A percentile compares a stretch with the other conserved stretches of the same genome.
Conservation (phyloP, 2,797 vertebrate species). For the Onychomys torridus region DNA sequence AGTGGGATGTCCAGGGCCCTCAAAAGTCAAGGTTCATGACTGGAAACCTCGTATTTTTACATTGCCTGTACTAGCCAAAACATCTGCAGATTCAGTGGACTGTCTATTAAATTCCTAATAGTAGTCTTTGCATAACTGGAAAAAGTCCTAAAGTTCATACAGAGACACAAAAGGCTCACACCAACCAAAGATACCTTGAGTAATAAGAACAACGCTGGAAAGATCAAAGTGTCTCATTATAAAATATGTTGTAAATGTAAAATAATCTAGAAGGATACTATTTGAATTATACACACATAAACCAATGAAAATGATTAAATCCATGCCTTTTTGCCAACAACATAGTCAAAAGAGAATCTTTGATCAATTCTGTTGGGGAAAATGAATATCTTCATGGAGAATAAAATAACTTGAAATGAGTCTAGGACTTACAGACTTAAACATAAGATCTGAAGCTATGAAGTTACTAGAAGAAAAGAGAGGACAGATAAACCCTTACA, state of each 20-base stretch:
- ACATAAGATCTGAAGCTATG: background rate
- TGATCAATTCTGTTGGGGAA: background rate
- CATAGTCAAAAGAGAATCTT: background rate
- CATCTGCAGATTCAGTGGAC: background rate
- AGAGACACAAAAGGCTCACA: background rate
- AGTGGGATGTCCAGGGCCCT: background rate
- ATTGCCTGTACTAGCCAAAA: background rate
- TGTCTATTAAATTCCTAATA: background rate
- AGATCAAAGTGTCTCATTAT: background rate
- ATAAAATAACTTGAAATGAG: background rate
- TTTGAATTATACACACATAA: background rate
- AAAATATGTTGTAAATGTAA: background rate
- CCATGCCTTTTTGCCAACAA: background rate
- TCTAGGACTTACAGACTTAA: background rate
- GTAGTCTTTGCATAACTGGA: background rate
- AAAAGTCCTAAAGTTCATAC: background rate
- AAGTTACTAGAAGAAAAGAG: background rate
- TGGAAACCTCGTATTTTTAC: background rate
- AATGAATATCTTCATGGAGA: background rate
- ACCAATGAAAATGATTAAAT: background rate
- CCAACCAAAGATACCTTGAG: background rate
- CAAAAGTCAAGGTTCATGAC: background rate
- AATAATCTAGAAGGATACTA: background rate
- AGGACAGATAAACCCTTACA: background rate
- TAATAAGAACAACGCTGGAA: background rate